Evolutionary conservation across 2,797 vertebrate species (phyloP), one percentile per base, ranked within the genome.

Genomic region (Danio choprae): DNA sequence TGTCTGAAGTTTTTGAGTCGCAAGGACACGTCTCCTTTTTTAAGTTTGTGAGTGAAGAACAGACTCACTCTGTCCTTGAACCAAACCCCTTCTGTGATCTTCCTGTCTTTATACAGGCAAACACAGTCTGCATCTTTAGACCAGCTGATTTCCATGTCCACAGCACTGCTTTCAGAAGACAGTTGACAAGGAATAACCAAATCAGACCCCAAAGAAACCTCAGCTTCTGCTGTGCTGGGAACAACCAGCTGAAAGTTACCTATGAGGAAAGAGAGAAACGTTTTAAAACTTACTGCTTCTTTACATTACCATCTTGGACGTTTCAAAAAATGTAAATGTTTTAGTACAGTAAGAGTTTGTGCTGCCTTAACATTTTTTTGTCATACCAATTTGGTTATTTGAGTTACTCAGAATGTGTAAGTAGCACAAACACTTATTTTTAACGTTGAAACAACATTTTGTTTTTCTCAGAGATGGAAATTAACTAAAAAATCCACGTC

Each of bases 11-110:
- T 5, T 22, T 16, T 84, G 76, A 69, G 53, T 15, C 29, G 56
- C 55, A 85, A 60, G 18, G 84, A 85, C 11, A 85, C 78, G 38
- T 85, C 64, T 67, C 84, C 84, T 73, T 38, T 76, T 5, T 44
- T 53, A 8, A 81, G 29, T n/a, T 76, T 41, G 8, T 62, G 5
- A 6, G 38, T 58, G 18, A 56, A 48, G 67, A 81, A 38, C 12
- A 83, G 40, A n/a, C 55, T 77, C 53, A 64, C 82, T 73, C 67
- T 83, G 71, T n/a, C 48, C 67, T 73, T 20, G 8, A 68, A 68
- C 13, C 20, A 72, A 81, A 13, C 60, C 48, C 6, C n/a, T 38
- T 67, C 72, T 53, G 29, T 60, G 7, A 62, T 10, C n/a, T 29
- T 56, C 6, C 62, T 29, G 38, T 51, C 71, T 60, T 68, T 76